Evolutionary conservation across 2,797 vertebrate species (phyloP).

Genomic region (Scomberomorus guttatus): DNA sequence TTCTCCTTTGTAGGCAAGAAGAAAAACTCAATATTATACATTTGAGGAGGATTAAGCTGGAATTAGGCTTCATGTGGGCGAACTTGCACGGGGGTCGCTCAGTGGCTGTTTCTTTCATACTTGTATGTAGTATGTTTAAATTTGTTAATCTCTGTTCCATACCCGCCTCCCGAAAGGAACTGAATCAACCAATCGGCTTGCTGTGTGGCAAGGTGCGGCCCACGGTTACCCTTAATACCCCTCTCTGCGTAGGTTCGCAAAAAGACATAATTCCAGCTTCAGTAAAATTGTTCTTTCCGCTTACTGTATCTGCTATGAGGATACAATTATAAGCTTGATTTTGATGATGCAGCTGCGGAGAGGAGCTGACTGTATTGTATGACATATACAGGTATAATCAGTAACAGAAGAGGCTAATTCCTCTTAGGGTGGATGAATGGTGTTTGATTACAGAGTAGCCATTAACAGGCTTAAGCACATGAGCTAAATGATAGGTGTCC

Average conservation of each 20-base stretch:
- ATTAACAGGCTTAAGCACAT: conserved; percentile 22
- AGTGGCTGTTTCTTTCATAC: no score
- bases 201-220: background rate
- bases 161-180: background rate
- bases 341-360: conserved; percentile 28
- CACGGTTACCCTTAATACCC: no score
- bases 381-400: conserved; percentile 26
- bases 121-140: no score
- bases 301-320: background rate
- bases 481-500: conserved; percentile 20
- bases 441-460: conserved; percentile 42
- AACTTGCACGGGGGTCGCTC: background rate
- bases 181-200: background rate
- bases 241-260: no score
- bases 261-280: no score
- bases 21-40: background rate
- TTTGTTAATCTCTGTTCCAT: background rate
- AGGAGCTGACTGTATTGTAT: conserved; percentile 3
- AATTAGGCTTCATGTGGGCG: background rate
- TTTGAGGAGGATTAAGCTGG: conserved; percentile 16
- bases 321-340: conserved; percentile 36
- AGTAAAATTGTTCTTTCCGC: conserved; percentile 15
- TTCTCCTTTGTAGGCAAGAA: conserved; percentile 2
- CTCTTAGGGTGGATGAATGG: conserved; percentile 28
- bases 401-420: conserved; percentile 19